These are phyloP conservation scores for Anseranas semipalmata DNA, from an alignment of 2,113 vertebrate genomes.

Conservation along the genomic window DNA sequence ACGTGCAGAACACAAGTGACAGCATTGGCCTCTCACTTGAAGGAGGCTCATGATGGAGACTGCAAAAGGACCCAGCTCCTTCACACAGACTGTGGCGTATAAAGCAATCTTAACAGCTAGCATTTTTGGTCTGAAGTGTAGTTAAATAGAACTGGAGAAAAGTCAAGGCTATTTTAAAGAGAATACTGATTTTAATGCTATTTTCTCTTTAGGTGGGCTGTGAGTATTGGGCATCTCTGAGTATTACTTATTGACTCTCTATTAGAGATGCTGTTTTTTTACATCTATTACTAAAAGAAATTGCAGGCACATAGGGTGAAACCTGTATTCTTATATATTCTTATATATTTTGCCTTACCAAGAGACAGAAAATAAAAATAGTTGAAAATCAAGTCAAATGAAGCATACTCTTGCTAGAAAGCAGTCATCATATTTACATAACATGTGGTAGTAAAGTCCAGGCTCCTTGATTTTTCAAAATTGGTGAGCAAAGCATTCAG, in stretches of 20 bases:
- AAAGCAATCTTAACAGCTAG: neutral
- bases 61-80: neutral
- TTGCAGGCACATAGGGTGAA: neutral
- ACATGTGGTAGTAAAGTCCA: neutral
- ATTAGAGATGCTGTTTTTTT: neutral
- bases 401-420: neutral
- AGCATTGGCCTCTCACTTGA: rapidly evolving
- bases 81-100: neutral
- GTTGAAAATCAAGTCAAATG: neutral
- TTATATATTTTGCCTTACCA: neutral
- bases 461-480: neutral
- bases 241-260: neutral
- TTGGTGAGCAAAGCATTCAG: neutral
- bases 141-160: neutral
- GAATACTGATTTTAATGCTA: neutral
- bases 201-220: neutral
- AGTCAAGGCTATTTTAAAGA: neutral
- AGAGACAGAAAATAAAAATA: neutral
- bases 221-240: neutral
- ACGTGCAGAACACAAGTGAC: neutral
- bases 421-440: neutral
- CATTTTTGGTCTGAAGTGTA: neutral
- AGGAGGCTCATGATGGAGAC: neutral
- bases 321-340: neutral
- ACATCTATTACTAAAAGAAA: neutral